Conservation (phyloP, 2,797 vertebrate species). For the Enoplosus armatus region DNA sequence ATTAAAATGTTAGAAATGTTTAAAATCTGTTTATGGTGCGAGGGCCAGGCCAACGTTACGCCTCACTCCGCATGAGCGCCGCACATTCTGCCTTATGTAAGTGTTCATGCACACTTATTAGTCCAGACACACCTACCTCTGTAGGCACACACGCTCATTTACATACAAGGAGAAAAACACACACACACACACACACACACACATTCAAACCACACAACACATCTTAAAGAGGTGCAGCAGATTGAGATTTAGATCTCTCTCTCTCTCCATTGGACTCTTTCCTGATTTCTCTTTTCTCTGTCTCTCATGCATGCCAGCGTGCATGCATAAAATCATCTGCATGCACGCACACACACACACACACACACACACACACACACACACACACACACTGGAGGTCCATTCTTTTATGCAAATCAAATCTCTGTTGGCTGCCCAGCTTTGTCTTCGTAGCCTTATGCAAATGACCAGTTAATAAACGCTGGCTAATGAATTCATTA, state of each 20-base stretch:
- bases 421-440: conserved; percentile 37
- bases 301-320: conserved; percentile 20
- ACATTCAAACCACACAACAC: background rate
- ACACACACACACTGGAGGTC: conserved; percentile 20
- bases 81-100: background rate
- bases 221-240: conserved; percentile 22
- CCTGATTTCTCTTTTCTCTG: conserved; percentile 20
- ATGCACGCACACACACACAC: background rate
- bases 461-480: conserved; percentile 63
- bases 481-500: conserved; percentile 68
- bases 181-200: background rate
- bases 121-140: conserved; percentile 1
- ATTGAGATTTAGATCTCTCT: conserved; percentile 41
- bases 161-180: conserved; percentile 19
- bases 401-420: conserved; percentile 54
- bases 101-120: conserved; percentile 16
- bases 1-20: background rate
- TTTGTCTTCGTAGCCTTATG: conserved; percentile 60
- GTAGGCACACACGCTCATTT: conserved; percentile 21
- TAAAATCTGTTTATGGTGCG: background rate
- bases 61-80: background rate
- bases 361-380: conserved; percentile 4
- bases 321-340: conserved; percentile 19
- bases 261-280: conserved; percentile 4
- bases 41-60: background rate